Conservation (phyloP, 2,888 invertebrate species). For the Petrolisthes manimaculis region DNA sequence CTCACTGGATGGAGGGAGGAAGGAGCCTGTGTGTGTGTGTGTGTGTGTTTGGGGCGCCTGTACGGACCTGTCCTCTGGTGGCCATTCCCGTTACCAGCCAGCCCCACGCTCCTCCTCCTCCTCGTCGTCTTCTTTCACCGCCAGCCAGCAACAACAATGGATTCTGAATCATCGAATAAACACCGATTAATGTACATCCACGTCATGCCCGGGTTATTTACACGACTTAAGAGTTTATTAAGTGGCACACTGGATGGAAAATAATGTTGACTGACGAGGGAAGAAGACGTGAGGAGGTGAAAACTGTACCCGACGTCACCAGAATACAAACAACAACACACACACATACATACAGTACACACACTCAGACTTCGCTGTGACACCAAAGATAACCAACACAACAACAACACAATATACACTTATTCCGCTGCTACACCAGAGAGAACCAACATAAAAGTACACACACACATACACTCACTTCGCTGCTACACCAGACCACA, state of each 20-base stretch:
- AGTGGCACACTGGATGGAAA: neutral
- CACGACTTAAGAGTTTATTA: slow-evolving; percentile 6
- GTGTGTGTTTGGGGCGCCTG: neutral
- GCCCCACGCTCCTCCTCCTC: neutral
- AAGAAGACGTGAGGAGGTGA: slow-evolving; percentile 13
- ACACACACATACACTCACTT: too few species aligned
- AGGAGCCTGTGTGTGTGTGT: neutral
- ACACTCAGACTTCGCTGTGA: too few species aligned
- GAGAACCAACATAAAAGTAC: too few species aligned
- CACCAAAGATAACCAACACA: too few species aligned
- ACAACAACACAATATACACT: too few species aligned
- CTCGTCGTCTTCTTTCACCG: neutral
- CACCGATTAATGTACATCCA: slow-evolving; percentile 15
- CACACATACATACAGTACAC: neutral
- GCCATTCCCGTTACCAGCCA: neutral
- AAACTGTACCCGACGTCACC: neutral
- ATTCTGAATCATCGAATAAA: slow-evolving; percentile 18
- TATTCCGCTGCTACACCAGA: too few species aligned
- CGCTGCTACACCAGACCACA: too few species aligned
- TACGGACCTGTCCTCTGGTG: slow-evolving; percentile 8
- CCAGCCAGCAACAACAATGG: slow-evolving; percentile 9
- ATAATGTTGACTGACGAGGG: neutral
- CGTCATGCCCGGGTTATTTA: slow-evolving; percentile 8
- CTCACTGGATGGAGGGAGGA: neutral
- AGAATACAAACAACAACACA: neutral